These are phyloP conservation scores for Chiridota heheva DNA, from an alignment of 35 echinoderm and acorn worm genomes.

Conservation along the genomic window DNA sequence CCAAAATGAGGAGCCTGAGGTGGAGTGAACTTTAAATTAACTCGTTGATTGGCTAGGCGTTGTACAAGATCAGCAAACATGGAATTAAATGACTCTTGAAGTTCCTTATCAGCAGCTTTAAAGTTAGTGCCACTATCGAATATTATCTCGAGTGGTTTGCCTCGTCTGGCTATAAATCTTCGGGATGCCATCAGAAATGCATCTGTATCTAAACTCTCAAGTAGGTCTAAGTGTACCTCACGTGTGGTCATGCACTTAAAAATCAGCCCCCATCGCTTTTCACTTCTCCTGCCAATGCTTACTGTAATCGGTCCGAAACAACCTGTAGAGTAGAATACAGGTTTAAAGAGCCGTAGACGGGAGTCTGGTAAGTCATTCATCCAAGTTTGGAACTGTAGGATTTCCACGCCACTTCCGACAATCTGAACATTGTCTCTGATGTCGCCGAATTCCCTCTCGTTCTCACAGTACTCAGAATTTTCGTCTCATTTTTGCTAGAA, in stretches of 20 bases:
- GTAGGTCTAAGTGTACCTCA: constrained; percentile 9
- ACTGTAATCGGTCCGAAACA: not conserved
- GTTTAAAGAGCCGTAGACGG: constrained; percentile 12
- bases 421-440: constrained; percentile 13
- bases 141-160: not conserved
- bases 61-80: not conserved
- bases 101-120: constrained; percentile 12
- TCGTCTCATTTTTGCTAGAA: not conserved
- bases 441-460: constrained; percentile 15
- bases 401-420: constrained; percentile 13
- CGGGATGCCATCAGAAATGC: constrained; percentile 2
- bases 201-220: constrained; percentile 12
- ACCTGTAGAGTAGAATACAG: not conserved
- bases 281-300: not conserved
- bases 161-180: constrained; percentile 13
- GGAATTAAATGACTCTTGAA: not conserved
- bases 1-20: constrained; percentile 27
- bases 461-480: constrained; percentile 4
- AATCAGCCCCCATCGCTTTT: constrained; percentile 23
- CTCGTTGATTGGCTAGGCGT: not conserved
- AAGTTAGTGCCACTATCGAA: constrained; percentile 37
- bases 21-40: constrained; percentile 1
- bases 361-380: constrained; percentile 1
- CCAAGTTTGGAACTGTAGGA: constrained; percentile 1
- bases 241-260: constrained; percentile 16